Evolutionary conservation across 2,797 vertebrate genomes (phyloP).

Genomic region (Mallotus villosus): DNA sequence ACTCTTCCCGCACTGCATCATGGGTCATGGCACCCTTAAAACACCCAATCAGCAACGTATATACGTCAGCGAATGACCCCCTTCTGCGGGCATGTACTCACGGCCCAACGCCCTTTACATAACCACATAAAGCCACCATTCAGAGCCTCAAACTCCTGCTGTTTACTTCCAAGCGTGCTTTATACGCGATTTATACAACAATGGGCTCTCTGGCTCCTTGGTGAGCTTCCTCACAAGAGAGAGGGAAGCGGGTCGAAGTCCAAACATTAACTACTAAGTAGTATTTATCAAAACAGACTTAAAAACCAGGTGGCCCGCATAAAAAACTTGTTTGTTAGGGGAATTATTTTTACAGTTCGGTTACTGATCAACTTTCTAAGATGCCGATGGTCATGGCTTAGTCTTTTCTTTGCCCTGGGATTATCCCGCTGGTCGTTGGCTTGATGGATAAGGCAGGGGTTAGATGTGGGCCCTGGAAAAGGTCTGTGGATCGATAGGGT

Average conservation of each 20-base stretch:
- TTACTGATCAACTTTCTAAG: slow-evolving; percentile 72
- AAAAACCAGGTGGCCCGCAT: slow-evolving; percentile 47
- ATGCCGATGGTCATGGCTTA: slow-evolving; percentile 29
- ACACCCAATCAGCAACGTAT: background rate
- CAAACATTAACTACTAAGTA: slow-evolving; percentile 54
- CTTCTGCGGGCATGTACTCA: slow-evolving; percentile 21
- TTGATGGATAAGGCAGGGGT: slow-evolving; percentile 10
- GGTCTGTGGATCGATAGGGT: slow-evolving; percentile 11
- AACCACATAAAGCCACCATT: slow-evolving; percentile 61
- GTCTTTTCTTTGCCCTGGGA: slow-evolving; percentile 20
- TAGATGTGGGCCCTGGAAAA: slow-evolving; percentile 3
- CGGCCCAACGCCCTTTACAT: slow-evolving; percentile 33
- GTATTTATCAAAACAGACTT: slow-evolving; percentile 71
- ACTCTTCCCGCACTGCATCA: slow-evolving; percentile 9
- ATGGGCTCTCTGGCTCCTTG: slow-evolving; percentile 32
- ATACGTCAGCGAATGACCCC: slow-evolving; percentile 35
- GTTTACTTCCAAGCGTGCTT: slow-evolving; percentile 41
- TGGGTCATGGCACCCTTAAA: background rate
- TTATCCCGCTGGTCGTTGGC: slow-evolving; percentile 20
- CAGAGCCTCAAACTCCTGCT: slow-evolving; percentile 42
- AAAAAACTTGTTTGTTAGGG: slow-evolving; percentile 44
- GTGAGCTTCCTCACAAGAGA: background rate
- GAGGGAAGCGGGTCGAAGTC: slow-evolving; percentile 56
- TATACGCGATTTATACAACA: slow-evolving; percentile 66
- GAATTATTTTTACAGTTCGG: slow-evolving; percentile 41